Evolutionary conservation across 2,113 vertebrate species (phyloP), one percentile per base, ranked within the genome.

Genomic region (Phocoena phocoena): DNA sequence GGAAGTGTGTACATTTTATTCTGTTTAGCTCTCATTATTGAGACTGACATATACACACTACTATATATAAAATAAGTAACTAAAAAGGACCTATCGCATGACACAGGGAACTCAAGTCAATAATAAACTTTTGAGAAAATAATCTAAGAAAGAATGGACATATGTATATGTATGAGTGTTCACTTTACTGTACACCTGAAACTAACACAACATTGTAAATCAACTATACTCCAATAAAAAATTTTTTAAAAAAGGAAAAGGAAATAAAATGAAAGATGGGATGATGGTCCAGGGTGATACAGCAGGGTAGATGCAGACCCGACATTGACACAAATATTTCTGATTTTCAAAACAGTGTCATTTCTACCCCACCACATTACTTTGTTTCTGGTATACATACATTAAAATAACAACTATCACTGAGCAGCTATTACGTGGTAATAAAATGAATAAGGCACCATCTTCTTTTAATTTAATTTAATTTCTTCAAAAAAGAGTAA

Each of bases 401-500:
- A 63, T 44, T 47, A 82, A 96, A 77, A 71, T 31, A 73, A 25
- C 21, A 88, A 41, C n/a, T 36, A 62, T 73, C 67, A 71, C 21
- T 63, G 13, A 77, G 26, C 12, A 90, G 65, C 10, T n/a, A 36
- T 41, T 68, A 44, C 6, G 5, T 28, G 8, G 10, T 58, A 9
- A 17, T 55, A 47, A 67, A 28, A 15, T n/a, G 41, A 94, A 73
- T 33, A 15, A 91, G 11, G 2, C 3, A 47, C 5, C 6, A 53
- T 70, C 0, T 33, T 63, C 55, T 67, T 95, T 93, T 82, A 70
- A 31, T 41, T 81, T 82, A 70, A 31, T 41, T 81, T 70, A 25
- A 20, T 4, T 5, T 26, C 12, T 90, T 85, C 12, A 58, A 65
- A 92, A 62, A 38, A 12, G 9, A 67, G 21, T 81, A 71, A 50